Evolutionary conservation across 2,113 vertebrate genomes (phyloP), one percentile per base, ranked within the genome.

Genomic region (Pseudorectes ferrugineus): DNA sequence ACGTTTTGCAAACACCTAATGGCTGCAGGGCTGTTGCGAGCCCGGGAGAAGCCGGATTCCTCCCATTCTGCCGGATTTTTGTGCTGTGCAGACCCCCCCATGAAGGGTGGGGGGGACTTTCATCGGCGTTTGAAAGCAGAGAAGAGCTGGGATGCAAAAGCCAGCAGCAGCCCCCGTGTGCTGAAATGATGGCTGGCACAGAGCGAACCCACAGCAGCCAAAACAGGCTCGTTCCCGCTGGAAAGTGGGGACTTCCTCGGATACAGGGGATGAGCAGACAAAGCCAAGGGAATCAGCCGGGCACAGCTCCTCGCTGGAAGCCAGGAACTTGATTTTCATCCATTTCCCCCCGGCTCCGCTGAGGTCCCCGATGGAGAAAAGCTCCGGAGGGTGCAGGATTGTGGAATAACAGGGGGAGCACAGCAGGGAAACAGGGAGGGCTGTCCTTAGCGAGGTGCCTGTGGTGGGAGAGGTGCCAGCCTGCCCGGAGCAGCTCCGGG

Each of bases 1-100:
- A 82, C 49, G 2, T 93, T 93, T 92, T 62, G 42, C 92, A 49
- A 89, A 65, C 82, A 85, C 78, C 87, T 85, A 95, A 96, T 97
- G 93, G 94, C 96, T 85, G 88, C 90, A 0, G 90, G 88, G 92
- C 81, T 95, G 5, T 25, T 52, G 63, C 57, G 14, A 91, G 35
- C 52, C 20, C 1, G 3, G 80, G 63, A 89, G 66, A 71, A 85
- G 36, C 14, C 2, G 2, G 17, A 72, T 92, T 43, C 67, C 42
- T 92, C 85, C 78, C 54, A 4, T 70, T 73, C 62, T 45, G 35
- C 17, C 61, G 68, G 23, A 67, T 93, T 87, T 89, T 57, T 36
- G 14, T 66, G 55, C 29, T 0, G 5, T 33, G 22, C 19, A 43
- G 21, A 52, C 20, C 7, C 22, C 46, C 12, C 45, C 35, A 1